These are phyloP conservation scores for Eospalax fontanierii DNA, from an alignment of 2,797 vertebrate genomes.

Conservation along the genomic window DNA sequence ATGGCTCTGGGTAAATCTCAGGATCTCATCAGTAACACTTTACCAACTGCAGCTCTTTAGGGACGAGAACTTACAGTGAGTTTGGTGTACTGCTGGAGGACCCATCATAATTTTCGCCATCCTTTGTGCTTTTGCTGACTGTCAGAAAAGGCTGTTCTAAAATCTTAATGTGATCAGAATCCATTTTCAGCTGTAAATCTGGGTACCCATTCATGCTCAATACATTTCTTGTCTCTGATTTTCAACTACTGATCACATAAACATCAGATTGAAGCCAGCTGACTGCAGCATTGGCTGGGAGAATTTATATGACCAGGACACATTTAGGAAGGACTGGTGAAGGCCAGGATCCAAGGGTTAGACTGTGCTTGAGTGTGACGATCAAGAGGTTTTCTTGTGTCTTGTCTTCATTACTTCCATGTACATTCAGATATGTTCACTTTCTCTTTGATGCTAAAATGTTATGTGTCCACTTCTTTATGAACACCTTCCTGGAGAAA, in stretches of 20 bases:
- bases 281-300: constrained; percentile 82
- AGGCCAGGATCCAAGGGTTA: background rate
- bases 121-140: constrained; percentile 81
- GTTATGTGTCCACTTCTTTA: background rate
- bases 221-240: constrained; percentile 90
- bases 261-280: constrained; percentile 86
- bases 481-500: background rate
- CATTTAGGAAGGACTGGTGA: constrained; percentile 24
- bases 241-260: constrained; percentile 89
- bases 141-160: constrained; percentile 87
- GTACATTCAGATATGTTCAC: background rate
- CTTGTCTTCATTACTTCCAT: background rate
- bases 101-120: constrained; percentile 89
- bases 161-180: constrained; percentile 90
- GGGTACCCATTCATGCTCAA: constrained; percentile 86
- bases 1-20: constrained; percentile 81
- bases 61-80: constrained; percentile 83
- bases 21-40: constrained; percentile 85
- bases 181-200: constrained; percentile 91
- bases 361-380: background rate
- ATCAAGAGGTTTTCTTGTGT: background rate
- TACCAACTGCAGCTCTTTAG: constrained; percentile 74
- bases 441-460: background rate
- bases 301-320: constrained; percentile 73
- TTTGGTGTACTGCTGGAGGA: constrained; percentile 81